These are phyloP conservation scores for Ceyx erithaca DNA, from an alignment of 2,797 vertebrate genomes.

Conservation along the genomic window DNA sequence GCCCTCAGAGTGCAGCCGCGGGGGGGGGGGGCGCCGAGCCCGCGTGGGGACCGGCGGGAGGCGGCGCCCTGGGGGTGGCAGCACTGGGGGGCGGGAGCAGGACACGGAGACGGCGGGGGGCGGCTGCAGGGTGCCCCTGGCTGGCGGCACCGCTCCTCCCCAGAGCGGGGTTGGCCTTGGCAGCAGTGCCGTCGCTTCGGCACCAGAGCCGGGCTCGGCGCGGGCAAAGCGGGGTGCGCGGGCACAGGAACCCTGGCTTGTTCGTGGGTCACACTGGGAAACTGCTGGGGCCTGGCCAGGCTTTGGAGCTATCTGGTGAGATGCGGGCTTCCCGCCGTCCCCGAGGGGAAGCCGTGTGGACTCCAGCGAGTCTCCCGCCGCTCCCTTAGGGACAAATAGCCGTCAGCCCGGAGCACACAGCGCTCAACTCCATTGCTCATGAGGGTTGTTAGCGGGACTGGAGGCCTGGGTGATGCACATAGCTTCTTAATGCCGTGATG, in stretches of 20 bases:
- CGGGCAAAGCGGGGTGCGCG: fast-evolving
- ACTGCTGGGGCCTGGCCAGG: too few relatives aligned
- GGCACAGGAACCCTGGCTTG: too few relatives aligned
- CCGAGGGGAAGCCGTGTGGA: neutral
- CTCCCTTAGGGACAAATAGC: neutral
- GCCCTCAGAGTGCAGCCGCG: neutral
- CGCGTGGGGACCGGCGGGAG: too few relatives aligned
- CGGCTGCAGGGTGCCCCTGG: fast-evolving
- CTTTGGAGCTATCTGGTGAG: fast-evolving
- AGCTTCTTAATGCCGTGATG: neutral
- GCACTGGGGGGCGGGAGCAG: too few relatives aligned
- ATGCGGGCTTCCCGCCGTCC: neutral
- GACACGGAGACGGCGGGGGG: neutral
- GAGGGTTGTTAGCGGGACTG: neutral
- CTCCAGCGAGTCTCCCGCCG: fast-evolving
- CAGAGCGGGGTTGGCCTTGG: fast-evolving
- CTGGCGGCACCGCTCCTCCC: fast-evolving
- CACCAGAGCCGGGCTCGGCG: fast-evolving
- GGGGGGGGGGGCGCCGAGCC: too few relatives aligned
- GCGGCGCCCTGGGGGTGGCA: neutral
- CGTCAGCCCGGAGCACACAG: neutral
- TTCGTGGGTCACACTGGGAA: too few relatives aligned
- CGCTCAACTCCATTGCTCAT: neutral
- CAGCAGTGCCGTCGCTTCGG: fast-evolving
- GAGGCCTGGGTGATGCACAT: fast-evolving